Base-by-base conservation (phyloP, 2,113 vertebrate genomes). In the Piaya cayana region DNA sequence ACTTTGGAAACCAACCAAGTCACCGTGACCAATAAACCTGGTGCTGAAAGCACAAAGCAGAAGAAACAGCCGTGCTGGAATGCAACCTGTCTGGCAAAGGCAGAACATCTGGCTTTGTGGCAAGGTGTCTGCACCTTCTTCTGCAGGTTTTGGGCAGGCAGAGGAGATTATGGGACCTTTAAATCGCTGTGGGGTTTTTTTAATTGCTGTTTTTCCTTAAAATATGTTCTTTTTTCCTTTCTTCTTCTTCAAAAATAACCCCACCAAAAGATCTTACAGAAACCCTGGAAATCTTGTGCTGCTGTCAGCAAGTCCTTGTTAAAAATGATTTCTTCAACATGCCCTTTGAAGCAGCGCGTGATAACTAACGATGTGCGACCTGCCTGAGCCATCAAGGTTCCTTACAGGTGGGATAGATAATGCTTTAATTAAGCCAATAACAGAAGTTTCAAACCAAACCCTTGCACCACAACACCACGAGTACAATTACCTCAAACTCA, bases 81-180 rank as follows among this genome's bases (percentile, higher is more conserved):
- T 83, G 64, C 4, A 14, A 95, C 76, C 65, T 88, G 82, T 55
- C 85, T 93, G 88, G 85, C 77, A 92, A 92, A 83, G 92, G 88
- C 56, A 88, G n/a, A 94, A 96, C 76, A 95, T 82, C 76, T 96
- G 94, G 82, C 43, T 12, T 16, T 27, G 8, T 30, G 76, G 68
- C 14, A 85, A 32, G 60, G 80, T 42, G 59, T 70, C 80, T 62
- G 34, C 1, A 16, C 58, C 85, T 91, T 88, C 5, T 3, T 50
- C 72, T 83, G 56, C 52, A 56, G 59, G 62, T 11, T 63, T 59
- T 80, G n/a, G 21, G 45, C 21, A 80, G 43, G 22, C 18, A 77
- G 55, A 85, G 34, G 23, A 77, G 72, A 49, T 39, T 53, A 68
- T 3, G 49, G 49, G 26, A 83, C 43, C 23, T 82, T 69, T 29